Conservation (phyloP, 2,888 invertebrate species). For the Hyposoter dolosus region DNA sequence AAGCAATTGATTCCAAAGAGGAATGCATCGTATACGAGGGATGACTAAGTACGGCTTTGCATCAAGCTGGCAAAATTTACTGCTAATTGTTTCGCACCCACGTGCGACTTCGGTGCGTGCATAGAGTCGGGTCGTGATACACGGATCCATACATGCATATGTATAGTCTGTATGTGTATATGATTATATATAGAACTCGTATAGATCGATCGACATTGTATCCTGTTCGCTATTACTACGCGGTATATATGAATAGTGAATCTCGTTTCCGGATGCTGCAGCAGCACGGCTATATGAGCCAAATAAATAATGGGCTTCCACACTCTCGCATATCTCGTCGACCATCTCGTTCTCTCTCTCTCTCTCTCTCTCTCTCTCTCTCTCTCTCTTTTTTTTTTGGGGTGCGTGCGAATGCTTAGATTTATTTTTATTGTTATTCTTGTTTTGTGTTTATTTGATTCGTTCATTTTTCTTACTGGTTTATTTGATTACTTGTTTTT, state of each 20-base stretch:
- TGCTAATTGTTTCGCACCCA: slow-evolving; percentile 65
- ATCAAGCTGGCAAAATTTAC: slow-evolving; percentile 64
- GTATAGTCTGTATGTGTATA: background rate
- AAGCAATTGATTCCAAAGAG: background rate
- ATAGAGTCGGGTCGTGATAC: slow-evolving; percentile 22
- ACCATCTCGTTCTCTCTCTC: slow-evolving; percentile 33
- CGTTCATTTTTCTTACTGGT: no score
- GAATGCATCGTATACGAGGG: slow-evolving; percentile 28
- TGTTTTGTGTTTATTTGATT: no score
- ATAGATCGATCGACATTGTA: slow-evolving; percentile 57
- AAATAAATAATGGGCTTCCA: slow-evolving; percentile 51
- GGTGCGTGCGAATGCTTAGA: background rate
- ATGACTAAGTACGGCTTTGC: slow-evolving; percentile 57
- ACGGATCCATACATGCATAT: slow-evolving; percentile 15
- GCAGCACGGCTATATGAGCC: slow-evolving; percentile 48
- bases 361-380: slow-evolving; percentile 8
- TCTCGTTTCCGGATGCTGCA: slow-evolving; percentile 49
- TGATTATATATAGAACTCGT: background rate
- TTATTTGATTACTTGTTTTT: no score
- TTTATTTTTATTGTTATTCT: background rate
- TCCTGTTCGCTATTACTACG: slow-evolving; percentile 50
- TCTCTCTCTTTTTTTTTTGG: no score
- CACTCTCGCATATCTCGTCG: slow-evolving; percentile 29
- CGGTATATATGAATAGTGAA: slow-evolving; percentile 47
- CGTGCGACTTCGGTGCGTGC: slow-evolving; percentile 55